These are phyloP conservation scores for Chrysomallon squamiferum DNA, from an alignment of 1,140 invertebrate genomes.

Conservation along the genomic window DNA sequence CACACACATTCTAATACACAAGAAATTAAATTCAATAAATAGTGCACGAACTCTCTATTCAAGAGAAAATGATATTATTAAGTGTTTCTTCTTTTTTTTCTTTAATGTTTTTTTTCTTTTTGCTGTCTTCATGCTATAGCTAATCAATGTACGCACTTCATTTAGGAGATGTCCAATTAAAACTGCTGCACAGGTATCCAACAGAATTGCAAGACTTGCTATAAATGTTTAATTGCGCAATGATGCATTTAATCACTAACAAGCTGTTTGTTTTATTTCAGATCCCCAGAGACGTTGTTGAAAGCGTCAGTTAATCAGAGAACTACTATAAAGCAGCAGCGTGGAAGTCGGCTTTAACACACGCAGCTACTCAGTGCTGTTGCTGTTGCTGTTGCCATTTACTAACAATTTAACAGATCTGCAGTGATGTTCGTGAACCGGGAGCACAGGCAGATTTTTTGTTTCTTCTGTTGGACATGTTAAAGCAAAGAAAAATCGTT, in stretches of 20 bases:
- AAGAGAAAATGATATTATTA: too few species aligned
- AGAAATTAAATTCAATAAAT: too few species aligned
- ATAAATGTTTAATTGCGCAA: slow-evolving; percentile 1
- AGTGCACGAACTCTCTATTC: too few species aligned
- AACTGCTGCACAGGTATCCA: too few species aligned
- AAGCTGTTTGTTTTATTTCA: slow-evolving; percentile 8
- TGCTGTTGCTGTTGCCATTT: neutral
- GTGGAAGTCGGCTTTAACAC: neutral
- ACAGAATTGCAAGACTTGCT: too few species aligned
- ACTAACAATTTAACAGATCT: neutral
- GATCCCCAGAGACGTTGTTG: neutral
- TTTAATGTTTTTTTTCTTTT: too few species aligned
- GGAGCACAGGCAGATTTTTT: neutral
- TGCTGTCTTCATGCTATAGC: too few species aligned
- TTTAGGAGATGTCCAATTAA: too few species aligned
- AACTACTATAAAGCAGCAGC: neutral
- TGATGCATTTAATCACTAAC: slow-evolving; percentile 2
- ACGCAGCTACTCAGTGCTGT: neutral
- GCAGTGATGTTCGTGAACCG: neutral
- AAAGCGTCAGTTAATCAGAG: neutral
- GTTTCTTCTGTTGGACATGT: neutral
- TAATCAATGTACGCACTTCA: too few species aligned
- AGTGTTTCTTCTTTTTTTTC: too few species aligned
- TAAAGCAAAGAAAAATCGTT: too few species aligned
- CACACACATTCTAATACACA: too few species aligned